A percentile compares a stretch with the other conserved stretches of the same genome.
phyloP scores from a whole-genome alignment of 2,797 vertebrate genomes.

The Chloroceryle amazona region DNA sequence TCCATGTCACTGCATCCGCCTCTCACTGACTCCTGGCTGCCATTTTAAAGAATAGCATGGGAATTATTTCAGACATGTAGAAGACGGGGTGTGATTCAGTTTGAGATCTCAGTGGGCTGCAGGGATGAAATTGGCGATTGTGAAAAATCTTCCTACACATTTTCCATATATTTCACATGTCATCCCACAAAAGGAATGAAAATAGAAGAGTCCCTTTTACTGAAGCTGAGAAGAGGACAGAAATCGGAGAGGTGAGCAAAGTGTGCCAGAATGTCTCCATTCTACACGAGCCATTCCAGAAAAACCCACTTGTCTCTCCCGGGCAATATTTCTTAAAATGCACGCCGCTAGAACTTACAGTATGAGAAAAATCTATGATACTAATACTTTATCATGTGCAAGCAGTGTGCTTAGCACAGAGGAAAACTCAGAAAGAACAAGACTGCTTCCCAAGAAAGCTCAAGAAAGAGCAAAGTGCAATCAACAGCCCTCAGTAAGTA shows the following conservation, averaged over 20 bases:
- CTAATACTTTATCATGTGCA: background rate
- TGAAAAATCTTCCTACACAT: conserved; percentile 60
- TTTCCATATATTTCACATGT: conserved; percentile 63
- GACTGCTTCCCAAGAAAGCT: background rate
- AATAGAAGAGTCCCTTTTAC: conserved; percentile 50
- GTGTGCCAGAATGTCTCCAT: background rate
- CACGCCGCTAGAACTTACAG: background rate
- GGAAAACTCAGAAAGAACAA: background rate
- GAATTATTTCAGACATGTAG: conserved; percentile 54
- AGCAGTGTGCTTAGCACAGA: background rate
- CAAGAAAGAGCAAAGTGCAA: background rate
- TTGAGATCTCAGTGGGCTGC: conserved; percentile 56
- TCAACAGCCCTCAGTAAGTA: background rate
- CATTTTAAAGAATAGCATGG: conserved; percentile 54
- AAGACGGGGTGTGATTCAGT: conserved; percentile 61
- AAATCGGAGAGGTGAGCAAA: conserved; percentile 19
- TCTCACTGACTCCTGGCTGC: conserved; percentile 50
- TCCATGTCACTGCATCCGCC: background rate
- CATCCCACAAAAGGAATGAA: conserved; percentile 60
- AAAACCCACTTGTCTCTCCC: background rate
- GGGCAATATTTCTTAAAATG: background rate
- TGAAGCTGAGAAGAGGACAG: conserved; percentile 11
- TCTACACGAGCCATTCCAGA: background rate
- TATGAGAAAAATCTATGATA: background rate
- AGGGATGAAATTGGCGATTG: conserved; percentile 34